Evolutionary conservation across 2,797 vertebrate species (phyloP).

Genomic region (Myotis daubentonii): DNA sequence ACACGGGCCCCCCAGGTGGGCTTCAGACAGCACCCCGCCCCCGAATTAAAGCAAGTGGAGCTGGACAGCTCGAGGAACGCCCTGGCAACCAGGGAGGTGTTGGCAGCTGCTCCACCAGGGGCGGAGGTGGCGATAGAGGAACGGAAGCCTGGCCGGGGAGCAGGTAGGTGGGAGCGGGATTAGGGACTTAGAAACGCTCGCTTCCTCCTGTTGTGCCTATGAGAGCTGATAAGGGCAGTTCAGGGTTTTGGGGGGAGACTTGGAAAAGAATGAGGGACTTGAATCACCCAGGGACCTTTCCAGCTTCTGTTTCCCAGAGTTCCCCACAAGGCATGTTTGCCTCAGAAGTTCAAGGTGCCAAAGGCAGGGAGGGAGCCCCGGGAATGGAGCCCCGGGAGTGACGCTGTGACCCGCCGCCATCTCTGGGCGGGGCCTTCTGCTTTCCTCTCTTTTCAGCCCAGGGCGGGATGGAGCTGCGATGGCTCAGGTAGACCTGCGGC

Average conservation of each 20-base stretch:
- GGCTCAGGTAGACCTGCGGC: neutral
- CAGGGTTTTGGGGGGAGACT: neutral
- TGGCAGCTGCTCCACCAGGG: neutral
- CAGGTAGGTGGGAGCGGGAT: neutral
- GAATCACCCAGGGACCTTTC: neutral
- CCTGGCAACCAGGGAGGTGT: neutral
- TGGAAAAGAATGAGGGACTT: neutral
- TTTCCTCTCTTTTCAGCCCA: neutral
- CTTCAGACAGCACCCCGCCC: neutral
- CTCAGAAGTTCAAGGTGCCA: neutral
- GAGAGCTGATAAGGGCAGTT: conserved; percentile 49
- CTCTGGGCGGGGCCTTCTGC: neutral
- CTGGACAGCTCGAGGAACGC: neutral
- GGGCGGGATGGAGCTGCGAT: neutral
- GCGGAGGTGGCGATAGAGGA: neutral
- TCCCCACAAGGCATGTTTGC: neutral
- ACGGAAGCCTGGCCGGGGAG: conserved; percentile 36
- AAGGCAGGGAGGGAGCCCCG: neutral
- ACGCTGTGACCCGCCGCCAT: too few species aligned
- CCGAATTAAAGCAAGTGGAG: neutral
- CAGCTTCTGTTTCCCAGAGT: neutral
- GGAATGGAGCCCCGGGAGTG: neutral
- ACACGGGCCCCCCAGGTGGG: neutral
- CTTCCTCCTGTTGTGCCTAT: conserved; percentile 57
- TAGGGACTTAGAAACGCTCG: neutral